Evolutionary conservation across 1,140 invertebrate species (phyloP).

Genomic region (Littorina saxatilis): DNA sequence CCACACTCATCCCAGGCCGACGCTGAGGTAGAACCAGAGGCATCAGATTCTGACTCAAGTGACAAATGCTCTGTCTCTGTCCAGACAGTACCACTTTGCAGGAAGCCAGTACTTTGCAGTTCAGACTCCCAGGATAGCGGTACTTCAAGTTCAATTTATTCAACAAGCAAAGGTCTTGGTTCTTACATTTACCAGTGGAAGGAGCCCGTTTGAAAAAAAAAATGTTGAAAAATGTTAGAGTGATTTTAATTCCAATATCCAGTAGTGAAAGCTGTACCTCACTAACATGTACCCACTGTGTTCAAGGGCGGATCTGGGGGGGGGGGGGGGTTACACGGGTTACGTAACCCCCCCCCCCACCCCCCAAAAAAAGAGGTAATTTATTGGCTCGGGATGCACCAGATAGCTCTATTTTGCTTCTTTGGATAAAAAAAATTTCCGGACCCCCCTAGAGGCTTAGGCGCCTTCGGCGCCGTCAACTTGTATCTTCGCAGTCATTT

Average conservation of each 20-base stretch:
- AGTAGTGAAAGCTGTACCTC: conserved; percentile 3
- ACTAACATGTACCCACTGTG: conserved; percentile 3
- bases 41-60: conserved; percentile 3
- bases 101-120: not conserved
- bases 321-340: too few species aligned
- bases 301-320: too few species aligned
- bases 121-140: not conserved
- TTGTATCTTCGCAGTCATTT: too few species aligned
- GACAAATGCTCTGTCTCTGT: conserved; percentile 3
- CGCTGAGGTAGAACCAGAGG: conserved; percentile 2
- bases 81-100: not conserved
- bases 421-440: too few species aligned
- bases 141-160: conserved; percentile 1
- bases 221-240: not conserved
- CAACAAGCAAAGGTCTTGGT: not conserved
- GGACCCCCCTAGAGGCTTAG: too few species aligned
- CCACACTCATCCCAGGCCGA: conserved; percentile 1
- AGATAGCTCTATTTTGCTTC: too few species aligned
- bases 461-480: too few species aligned
- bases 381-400: too few species aligned
- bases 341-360: too few species aligned
- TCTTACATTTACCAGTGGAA: not conserved
- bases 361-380: too few species aligned
- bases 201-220: not conserved
- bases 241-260: conserved; percentile 4